Conservation (phyloP, 2,113 vertebrate species). For the Stomatorhinus ivindoensis region DNA sequence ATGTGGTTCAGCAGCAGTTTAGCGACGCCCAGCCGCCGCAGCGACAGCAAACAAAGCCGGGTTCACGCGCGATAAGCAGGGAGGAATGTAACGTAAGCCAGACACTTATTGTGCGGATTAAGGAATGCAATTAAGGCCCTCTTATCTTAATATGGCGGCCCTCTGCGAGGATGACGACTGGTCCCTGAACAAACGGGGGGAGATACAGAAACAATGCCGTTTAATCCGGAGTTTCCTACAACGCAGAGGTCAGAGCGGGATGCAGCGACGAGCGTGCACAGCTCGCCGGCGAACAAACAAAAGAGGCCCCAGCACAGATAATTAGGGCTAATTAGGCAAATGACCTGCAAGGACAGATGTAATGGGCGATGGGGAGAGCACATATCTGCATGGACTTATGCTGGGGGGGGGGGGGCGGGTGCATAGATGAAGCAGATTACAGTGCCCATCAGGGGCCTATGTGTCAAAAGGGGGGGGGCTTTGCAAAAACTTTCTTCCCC, state of each 20-base stretch:
- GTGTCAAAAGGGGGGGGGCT: background rate
- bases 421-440: background rate
- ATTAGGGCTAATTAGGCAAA: constrained; percentile 21
- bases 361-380: background rate
- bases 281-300: background rate
- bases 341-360: constrained; percentile 13
- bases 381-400: background rate
- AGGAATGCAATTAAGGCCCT: background rate
- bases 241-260: background rate
- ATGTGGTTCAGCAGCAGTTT: background rate
- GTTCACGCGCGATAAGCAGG: background rate
- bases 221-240: background rate
- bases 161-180: background rate
- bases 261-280: background rate
- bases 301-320: background rate
- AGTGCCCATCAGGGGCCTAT: background rate
- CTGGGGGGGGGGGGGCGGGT: no score
- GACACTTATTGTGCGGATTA: constrained; percentile 1
- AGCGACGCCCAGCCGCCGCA: background rate
- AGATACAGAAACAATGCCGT: background rate
- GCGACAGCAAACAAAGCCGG: background rate
- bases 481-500: background rate
- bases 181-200: background rate
- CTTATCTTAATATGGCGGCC: constrained; percentile 1
- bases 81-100: background rate